Base-by-base conservation (phyloP, 2,888 invertebrate genomes). In the Oeneis ivallda region DNA sequence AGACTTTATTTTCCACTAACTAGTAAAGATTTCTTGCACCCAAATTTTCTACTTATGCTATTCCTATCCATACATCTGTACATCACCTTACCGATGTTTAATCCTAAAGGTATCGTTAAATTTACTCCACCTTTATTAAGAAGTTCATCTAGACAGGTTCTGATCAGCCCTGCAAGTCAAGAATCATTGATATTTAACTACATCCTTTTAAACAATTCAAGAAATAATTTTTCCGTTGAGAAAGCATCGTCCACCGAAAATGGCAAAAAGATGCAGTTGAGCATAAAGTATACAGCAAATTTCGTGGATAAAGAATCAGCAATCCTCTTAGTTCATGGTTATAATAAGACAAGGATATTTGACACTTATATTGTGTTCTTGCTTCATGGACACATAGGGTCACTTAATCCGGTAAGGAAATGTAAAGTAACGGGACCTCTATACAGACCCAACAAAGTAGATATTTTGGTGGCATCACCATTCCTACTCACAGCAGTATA, bases 51-150 rank as follows among this genome's bases (percentile, higher is more conserved):
- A 49, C 92, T 93, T 71, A 93, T 94, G 92, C 66, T 94, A 15
- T 93, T 94, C 83, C 79, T 94, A 54, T 87, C 93, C 0, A 81
- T 87, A 39, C 92, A 93, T 78, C 81, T 95, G 26, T 94, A 93
- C 73, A 86, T 92, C 7, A 84, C 87, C 7, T 77, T 94, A 43
- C 94, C 94, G 2, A 89, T 90, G 79, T 93, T 89, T 64, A 85
- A 81, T 58, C 86, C 92, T 1, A 88, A 81, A 76, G 89, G 92
- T 67, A 78, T 75, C 0, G 77, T 93, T 10, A 71, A 79, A 43
- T 92, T 93, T 62, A 81, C 83, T 64, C 92, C 93, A 13, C 87
- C 91, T 11, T 79, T 93, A 17, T 80, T 93, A 43, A 80, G 84
- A 71, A 86, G 82, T 67, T 86, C 87, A 3, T 78, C 80, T 1